Base-by-base conservation (phyloP, 1,140 invertebrate species). In the Harlomillsia oculata region DNA sequence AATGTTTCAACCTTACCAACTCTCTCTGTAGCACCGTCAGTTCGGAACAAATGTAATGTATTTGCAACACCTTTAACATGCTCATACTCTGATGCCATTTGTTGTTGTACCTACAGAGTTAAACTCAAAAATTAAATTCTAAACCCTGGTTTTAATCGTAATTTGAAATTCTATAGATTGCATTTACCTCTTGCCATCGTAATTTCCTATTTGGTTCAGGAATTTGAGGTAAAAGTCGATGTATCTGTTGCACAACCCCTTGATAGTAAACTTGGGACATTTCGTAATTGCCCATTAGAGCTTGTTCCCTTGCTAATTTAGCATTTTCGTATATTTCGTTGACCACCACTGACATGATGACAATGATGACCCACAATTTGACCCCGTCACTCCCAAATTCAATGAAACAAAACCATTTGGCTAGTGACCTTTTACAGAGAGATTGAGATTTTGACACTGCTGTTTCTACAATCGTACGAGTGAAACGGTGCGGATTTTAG, bases 221-320 rank as follows among this genome's bases (percentile, higher is more conserved):
- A 41, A 92, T 88, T 34, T 82, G 84, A 16, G 80, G 76, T 39
- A 96, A 77, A 25, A 94, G 77, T 64, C 81, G 82, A 67, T 90
- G 86, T 65, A 95, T 87, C 74, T 92, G 87, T 70, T 91, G 87
- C 29, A 93, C 77, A 4, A 91, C 87, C 44, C 91, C 89, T 74
- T 96, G 87, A 71, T 96, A 98, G 74, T 96, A 97, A 43, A 97
- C 89, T 65, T 83, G 77, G 11, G 92, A 87, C 53, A 87, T 89
- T 68, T 97, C 93, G 71, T 98, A 98, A 72, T 96, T 95, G 6
- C 93, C 92, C 68, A 89, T 83, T 59, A 97, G 75, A 52, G 90
- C 89, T 83, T 89, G 90, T 75, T 97, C 92, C 65, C 94, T 78
- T 30, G 89, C 93, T 69, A 95, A 75, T 74, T 90, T 92, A 51